phyloP scores from a whole-genome alignment of 2,888 invertebrate species.

The Acrobasis consociella region DNA sequence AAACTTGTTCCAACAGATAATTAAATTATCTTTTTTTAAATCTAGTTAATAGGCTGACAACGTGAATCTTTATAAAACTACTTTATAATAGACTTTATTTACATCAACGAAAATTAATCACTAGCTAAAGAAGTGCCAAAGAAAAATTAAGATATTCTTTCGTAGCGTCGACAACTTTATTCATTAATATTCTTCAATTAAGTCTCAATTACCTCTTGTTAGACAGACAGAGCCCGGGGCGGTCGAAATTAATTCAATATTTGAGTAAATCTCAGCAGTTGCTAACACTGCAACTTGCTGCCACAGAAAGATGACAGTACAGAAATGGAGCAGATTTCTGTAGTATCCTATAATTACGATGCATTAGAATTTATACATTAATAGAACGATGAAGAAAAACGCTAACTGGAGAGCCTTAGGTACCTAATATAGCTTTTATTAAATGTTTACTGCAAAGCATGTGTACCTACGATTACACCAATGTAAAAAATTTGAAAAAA shows the following conservation, averaged over 20 bases:
- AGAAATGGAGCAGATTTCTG: neutral
- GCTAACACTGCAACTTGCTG: neutral
- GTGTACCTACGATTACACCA: too few relatives aligned
- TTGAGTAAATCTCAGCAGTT: slow-evolving; percentile 2
- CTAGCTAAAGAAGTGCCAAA: neutral
- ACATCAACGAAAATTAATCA: neutral
- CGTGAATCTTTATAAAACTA: too few relatives aligned
- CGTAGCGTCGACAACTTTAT: slow-evolving; percentile 5
- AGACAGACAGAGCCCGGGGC: slow-evolving; percentile 7
- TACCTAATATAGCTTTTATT: too few relatives aligned
- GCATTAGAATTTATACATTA: too few relatives aligned
- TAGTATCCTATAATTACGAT: neutral
- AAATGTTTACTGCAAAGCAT: too few relatives aligned
- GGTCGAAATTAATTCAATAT: slow-evolving; percentile 3
- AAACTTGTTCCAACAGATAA: too few relatives aligned
- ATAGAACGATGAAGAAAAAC: too few relatives aligned
- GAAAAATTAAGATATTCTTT: slow-evolving; percentile 3
- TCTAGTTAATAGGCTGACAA: too few relatives aligned
- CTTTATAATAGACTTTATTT: neutral
- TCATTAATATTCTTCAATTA: slow-evolving; percentile 14
- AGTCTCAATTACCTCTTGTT: slow-evolving; percentile 5
- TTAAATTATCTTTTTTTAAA: too few relatives aligned
- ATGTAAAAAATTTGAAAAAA: too few relatives aligned
- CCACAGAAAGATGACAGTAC: neutral
- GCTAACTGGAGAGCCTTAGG: too few relatives aligned